These are phyloP conservation scores for Virgularia gustaviana DNA, from an alignment of 92 coral and sea anemone species.

Conservation along the genomic window DNA sequence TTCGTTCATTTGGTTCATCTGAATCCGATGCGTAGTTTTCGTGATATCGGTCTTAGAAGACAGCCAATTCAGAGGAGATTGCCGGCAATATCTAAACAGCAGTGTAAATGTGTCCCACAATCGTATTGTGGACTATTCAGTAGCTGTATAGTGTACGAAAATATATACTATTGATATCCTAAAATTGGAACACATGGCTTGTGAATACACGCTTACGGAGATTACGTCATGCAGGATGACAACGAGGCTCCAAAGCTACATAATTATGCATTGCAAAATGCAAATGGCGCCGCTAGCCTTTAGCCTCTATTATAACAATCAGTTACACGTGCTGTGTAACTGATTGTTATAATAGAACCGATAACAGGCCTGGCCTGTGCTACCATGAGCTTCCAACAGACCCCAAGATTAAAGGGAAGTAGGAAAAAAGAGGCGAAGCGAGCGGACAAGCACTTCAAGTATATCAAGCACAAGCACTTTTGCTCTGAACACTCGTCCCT, in stretches of 20 bases:
- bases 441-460: slow-evolving; percentile 46
- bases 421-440: slow-evolving; percentile 57
- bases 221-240: slow-evolving; percentile 42
- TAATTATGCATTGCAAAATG: too few relatives aligned
- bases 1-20: too few relatives aligned
- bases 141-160: too few relatives aligned
- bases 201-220: slow-evolving; percentile 58
- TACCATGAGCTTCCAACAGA: slow-evolving; percentile 53
- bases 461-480: slow-evolving; percentile 48
- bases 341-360: slow-evolving; percentile 44
- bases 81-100: too few relatives aligned
- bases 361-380: slow-evolving; percentile 53
- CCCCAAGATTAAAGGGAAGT: slow-evolving; percentile 25
- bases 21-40: too few relatives aligned
- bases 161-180: too few relatives aligned
- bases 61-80: too few relatives aligned
- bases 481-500: slow-evolving; percentile 56
- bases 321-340: slow-evolving; percentile 58
- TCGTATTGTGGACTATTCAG: too few relatives aligned
- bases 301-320: slow-evolving; percentile 9
- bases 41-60: too few relatives aligned
- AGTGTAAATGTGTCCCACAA: too few relatives aligned
- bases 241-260: slow-evolving; percentile 65
- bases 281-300: slow-evolving; percentile 37
- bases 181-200: too few relatives aligned